phyloP scores from a whole-genome alignment of 2,113 vertebrate genomes.

The Bombycilla garrulus region DNA sequence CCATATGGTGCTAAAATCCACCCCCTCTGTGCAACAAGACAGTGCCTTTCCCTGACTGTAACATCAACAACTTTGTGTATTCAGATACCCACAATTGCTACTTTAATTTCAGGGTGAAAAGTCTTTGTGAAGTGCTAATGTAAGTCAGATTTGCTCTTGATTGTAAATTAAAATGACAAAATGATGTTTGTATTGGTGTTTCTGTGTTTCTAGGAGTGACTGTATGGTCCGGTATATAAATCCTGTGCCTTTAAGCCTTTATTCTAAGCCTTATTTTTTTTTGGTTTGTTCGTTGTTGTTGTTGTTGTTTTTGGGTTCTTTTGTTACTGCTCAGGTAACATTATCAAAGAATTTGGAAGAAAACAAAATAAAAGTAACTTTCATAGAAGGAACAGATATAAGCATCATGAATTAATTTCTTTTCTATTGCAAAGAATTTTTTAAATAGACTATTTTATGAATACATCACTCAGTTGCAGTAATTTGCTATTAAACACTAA shows the following conservation, averaged over 20 bases:
- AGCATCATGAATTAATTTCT: neutral
- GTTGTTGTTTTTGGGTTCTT: neutral
- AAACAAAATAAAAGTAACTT: neutral
- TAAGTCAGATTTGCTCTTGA: neutral
- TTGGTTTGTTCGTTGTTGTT: neutral
- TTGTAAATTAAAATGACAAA: neutral
- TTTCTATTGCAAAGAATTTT: neutral
- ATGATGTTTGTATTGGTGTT: neutral
- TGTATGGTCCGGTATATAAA: rapidly evolving
- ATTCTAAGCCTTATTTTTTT: neutral
- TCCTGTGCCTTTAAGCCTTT: too few species aligned
- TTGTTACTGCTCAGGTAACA: neutral
- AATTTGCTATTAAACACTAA: neutral
- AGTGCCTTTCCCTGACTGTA: neutral
- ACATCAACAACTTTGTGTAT: neutral
- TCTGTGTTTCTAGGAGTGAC: neutral
- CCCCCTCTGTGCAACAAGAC: neutral
- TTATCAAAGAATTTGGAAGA: neutral
- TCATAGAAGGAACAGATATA: neutral
- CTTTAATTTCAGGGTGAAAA: neutral
- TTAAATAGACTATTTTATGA: neutral
- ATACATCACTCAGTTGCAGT: neutral
- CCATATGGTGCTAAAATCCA: neutral
- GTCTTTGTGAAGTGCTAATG: neutral
- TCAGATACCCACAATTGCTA: neutral